Conservation (phyloP, 2,113 vertebrate species). For the Hiodon alosoides region DNA sequence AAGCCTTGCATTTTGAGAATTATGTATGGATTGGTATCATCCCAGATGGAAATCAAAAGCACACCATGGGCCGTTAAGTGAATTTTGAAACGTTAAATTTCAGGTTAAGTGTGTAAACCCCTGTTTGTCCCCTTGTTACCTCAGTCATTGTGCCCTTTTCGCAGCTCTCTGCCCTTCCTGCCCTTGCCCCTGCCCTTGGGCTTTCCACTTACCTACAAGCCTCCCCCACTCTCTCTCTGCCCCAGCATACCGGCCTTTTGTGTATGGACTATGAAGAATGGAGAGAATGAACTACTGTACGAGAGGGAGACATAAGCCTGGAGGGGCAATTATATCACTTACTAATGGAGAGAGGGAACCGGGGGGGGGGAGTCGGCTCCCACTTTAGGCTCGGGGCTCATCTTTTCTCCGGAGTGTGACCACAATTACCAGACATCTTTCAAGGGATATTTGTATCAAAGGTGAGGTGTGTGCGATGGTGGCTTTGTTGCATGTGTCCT, state of each 20-base stretch:
- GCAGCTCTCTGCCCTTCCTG: conserved; percentile 32
- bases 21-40: too few relatives aligned
- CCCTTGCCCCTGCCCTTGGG: conserved; percentile 29
- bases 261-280: conserved; percentile 46
- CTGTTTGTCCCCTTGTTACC: too few relatives aligned
- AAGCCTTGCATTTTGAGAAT: too few relatives aligned
- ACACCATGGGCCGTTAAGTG: too few relatives aligned
- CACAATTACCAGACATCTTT: background rate
- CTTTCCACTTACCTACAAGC: too few relatives aligned
- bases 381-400: background rate
- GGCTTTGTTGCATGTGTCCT: too few relatives aligned
- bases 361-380: conserved; percentile 6
- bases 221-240: conserved; percentile 47
- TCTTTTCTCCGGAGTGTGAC: background rate
- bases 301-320: conserved; percentile 11
- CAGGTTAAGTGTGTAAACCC: background rate
- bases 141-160: too few relatives aligned
- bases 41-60: too few relatives aligned
- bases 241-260: conserved; percentile 54
- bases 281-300: conserved; percentile 20
- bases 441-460: background rate
- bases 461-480: too few relatives aligned
- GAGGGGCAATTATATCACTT: conserved; percentile 37
- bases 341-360: conserved; percentile 23
- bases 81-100: too few relatives aligned